Evolutionary conservation across 2,113 vertebrate genomes (phyloP).

Genomic region (Tyto alba): DNA sequence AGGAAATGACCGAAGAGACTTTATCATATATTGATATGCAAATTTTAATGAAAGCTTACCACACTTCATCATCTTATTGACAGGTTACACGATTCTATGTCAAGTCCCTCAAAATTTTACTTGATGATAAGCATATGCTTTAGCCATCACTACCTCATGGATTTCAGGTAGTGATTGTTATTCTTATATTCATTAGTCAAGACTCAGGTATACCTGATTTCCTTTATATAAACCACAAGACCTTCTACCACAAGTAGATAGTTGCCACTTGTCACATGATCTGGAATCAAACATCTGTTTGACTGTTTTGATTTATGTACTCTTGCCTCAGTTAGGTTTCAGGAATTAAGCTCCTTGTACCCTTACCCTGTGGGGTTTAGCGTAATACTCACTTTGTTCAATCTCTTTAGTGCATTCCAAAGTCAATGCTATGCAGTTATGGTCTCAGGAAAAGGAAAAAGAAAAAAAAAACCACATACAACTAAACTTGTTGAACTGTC

Average conservation of each 20-base stretch:
- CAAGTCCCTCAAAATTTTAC: neutral
- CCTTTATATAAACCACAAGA: neutral
- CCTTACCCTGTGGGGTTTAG: neutral
- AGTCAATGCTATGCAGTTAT: neutral
- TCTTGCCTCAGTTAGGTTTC: neutral
- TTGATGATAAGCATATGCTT: neutral
- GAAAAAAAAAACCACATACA: neutral
- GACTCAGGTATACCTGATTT: neutral
- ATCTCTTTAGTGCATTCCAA: neutral
- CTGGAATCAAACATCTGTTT: neutral
- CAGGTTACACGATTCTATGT: neutral
- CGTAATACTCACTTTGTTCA: neutral
- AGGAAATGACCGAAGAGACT: neutral
- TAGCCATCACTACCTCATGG: neutral
- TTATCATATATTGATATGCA: neutral
- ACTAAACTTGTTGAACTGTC: neutral
- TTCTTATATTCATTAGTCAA: neutral
- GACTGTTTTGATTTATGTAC: neutral
- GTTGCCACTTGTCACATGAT: neutral
- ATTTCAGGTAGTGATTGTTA: neutral
- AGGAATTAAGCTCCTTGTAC: neutral
- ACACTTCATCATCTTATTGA: neutral
- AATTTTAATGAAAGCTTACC: neutral
- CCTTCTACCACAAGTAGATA: neutral
- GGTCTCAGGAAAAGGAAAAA: rapidly evolving